Base-by-base conservation (phyloP, 2,797 vertebrate species). In the Chrosomus eos region DNA sequence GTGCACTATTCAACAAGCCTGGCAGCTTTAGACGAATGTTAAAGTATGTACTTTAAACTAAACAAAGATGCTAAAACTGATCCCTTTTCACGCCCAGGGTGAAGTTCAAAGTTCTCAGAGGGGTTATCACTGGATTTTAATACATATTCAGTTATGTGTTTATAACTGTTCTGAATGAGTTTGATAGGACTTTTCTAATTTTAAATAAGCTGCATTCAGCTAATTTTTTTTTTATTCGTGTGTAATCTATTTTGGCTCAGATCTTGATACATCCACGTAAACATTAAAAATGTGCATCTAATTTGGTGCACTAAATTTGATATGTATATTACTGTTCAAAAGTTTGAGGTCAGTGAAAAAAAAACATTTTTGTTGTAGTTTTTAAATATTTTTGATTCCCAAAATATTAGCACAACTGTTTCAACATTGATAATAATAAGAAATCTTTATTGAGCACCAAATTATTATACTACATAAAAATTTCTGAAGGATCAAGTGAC, bases 1-100 rank as follows among this genome's bases (percentile, higher is more conserved):
- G 88, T 89, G 88, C 87, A 79, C 87, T 78, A 86, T 89, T 88
- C 88, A 88, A 70, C 73, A 85, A 72, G 78, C 62, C 71, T 66
- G 82, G 67, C 81, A 84, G 75, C 55, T 16, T 80, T 72, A 53
- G 67, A 79, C 10, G 67, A 85, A 85, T 51, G 67, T 45, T 79
- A 84, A 71, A 79, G 83, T 60, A 26, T 51, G 76, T 13, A 28
- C 67, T 80, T 80, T 64, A 85, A 72, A 48, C 67, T n/a, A 85
- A 79, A 80, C 76, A 85, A 71, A 79, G 75, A 84, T 72, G 66
- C 66, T 72, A 79, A 84, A 84, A 48, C 55, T 62, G 75, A 31
- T 16, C 38, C 7, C 62, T 64, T 64, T 36, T 51, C 38, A 68
- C 0, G 9, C 68, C 68, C 28, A 60, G 64, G 45, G 28, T 55